Evolutionary conservation across 37 sponge, comb jelly and placozoan genomes (phyloP).

Genomic region (Spongia lamella): DNA sequence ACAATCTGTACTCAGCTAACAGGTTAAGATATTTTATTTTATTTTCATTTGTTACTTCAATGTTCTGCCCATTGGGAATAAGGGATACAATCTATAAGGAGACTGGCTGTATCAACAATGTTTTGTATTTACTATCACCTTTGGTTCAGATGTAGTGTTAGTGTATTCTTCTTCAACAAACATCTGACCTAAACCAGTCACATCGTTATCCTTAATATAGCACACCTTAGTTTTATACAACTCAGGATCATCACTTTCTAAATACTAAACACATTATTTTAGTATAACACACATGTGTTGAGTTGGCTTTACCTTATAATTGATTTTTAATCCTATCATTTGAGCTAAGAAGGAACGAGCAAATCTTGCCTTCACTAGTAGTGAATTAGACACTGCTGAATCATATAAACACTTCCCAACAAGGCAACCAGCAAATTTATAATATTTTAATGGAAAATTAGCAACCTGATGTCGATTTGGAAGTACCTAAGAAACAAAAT

Average conservation of each 20-base stretch:
- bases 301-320: conserved; percentile 54
- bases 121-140: conserved; percentile 3
- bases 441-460: conserved; percentile 48
- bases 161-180: conserved; percentile 89
- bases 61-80: conserved; percentile 69
- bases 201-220: conserved; percentile 85
- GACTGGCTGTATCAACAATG: not conserved
- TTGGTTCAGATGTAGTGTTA: not conserved
- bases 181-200: conserved; percentile 74
- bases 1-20: conserved; percentile 77
- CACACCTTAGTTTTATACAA: conserved; percentile 79
- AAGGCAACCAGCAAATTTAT: conserved; percentile 78
- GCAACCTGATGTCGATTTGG: not conserved
- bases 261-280: conserved; percentile 40
- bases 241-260: conserved; percentile 90
- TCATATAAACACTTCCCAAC: conserved; percentile 94
- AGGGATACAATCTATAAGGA: conserved; percentile 67
- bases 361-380: conserved; percentile 81
- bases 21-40: conserved; percentile 82
- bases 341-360: conserved; percentile 92
- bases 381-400: conserved; percentile 68
- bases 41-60: conserved; percentile 86
- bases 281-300: not conserved
- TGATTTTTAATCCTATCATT: conserved; percentile 84
- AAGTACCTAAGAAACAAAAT: not conserved